These are phyloP conservation scores for Australoheros scitulus DNA, from an alignment of 2,113 vertebrate species.

Conservation along the genomic window DNA sequence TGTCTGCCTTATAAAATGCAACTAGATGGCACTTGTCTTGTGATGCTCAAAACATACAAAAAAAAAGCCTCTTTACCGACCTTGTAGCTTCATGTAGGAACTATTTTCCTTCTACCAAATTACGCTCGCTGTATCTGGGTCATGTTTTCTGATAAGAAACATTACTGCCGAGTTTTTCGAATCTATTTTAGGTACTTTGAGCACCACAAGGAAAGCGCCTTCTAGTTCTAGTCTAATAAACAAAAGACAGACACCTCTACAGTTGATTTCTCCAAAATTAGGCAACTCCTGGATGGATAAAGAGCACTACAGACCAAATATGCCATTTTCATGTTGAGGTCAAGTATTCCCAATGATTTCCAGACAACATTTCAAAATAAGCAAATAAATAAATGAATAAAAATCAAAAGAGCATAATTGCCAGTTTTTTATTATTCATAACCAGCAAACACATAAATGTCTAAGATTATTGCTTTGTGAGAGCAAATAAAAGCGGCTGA, in stretches of 20 bases:
- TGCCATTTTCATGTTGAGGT: neutral
- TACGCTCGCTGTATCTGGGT: neutral
- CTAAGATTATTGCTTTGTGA: conserved; percentile 28
- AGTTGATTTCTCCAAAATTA: neutral
- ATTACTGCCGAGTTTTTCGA: neutral
- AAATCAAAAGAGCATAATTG: neutral
- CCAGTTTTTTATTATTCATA: conserved; percentile 13
- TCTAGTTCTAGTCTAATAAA: neutral
- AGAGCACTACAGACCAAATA: neutral
- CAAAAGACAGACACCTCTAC: neutral
- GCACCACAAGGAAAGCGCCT: rapidly evolving
- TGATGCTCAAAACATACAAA: neutral
- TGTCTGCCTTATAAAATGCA: neutral
- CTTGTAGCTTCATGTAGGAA: neutral
- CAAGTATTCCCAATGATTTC: neutral
- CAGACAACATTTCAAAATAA: neutral
- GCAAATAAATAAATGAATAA: neutral
- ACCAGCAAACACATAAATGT: neutral
- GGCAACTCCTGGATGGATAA: neutral
- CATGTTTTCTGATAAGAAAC: conserved; percentile 2
- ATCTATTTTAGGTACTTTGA: neutral
- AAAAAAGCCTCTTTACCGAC: neutral
- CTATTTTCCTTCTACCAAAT: neutral
- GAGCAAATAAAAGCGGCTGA: conserved; percentile 45
- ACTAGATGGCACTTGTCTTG: neutral